Conservation (phyloP, 2,888 invertebrate genomes). For the Ceramica pisi region DNA sequence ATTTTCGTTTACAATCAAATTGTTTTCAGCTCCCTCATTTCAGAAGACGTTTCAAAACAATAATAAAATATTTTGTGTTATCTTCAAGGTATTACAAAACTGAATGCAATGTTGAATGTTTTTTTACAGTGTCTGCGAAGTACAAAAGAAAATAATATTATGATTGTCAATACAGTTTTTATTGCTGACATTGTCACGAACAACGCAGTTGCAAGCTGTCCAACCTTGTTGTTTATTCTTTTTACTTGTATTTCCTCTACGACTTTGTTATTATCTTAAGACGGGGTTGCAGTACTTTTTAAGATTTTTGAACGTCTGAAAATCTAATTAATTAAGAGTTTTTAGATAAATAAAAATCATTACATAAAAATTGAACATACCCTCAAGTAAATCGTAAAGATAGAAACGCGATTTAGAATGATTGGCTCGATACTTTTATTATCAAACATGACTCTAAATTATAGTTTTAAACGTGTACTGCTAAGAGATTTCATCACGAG, state of each 20-base stretch:
- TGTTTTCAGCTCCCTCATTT: not conserved
- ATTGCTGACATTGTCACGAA: slow-evolving; percentile 30
- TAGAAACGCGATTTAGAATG: too few species aligned
- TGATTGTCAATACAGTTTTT: slow-evolving; percentile 29
- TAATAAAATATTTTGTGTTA: not conserved
- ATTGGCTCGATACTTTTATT: too few species aligned
- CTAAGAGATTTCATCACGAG: too few species aligned
- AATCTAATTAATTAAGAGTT: too few species aligned
- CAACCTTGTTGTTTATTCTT: slow-evolving; percentile 25
- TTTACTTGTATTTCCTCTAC: slow-evolving; percentile 12
- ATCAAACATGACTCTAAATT: too few species aligned
- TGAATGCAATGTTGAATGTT: not conserved
- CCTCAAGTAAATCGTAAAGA: too few species aligned
- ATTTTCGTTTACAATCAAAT: too few species aligned
- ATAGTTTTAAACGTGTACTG: too few species aligned
- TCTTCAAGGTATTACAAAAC: not conserved
- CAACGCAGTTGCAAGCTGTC: slow-evolving; percentile 12
- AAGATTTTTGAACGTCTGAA: too few species aligned
- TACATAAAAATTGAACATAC: too few species aligned
- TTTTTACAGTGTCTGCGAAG: not conserved
- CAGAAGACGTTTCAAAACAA: not conserved
- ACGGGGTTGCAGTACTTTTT: too few species aligned
- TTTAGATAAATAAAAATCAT: too few species aligned
- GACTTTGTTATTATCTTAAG: slow-evolving; percentile 28
- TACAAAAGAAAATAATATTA: slow-evolving; percentile 34